phyloP scores from a whole-genome alignment of 2,797 vertebrate species.

The Lithobates pipiens region DNA sequence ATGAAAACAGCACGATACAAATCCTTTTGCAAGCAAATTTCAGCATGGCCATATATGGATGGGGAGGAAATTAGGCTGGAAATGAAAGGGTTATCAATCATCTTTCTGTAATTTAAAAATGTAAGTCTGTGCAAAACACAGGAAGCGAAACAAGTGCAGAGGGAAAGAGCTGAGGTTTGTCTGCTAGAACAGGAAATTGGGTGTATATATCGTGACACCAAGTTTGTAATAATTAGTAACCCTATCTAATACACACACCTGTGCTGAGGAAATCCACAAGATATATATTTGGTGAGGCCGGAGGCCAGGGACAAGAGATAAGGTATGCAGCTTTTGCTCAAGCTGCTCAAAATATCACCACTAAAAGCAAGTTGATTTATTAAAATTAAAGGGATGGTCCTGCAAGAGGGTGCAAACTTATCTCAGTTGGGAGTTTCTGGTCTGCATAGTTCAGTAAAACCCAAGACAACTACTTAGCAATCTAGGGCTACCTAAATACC shows the following conservation, averaged over 20 bases:
- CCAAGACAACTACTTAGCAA: too few species aligned
- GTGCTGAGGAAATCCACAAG: background rate
- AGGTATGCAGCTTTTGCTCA: too few species aligned
- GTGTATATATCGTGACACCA: background rate
- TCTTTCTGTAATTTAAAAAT: background rate
- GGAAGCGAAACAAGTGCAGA: constrained; percentile 12
- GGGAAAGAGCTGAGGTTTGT: constrained; percentile 19
- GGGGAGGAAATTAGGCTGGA: background rate
- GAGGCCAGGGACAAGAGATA: background rate
- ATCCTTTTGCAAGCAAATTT: too few species aligned
- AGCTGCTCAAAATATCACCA: too few species aligned
- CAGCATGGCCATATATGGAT: background rate
- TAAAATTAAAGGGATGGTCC: too few species aligned
- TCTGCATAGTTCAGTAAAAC: too few species aligned
- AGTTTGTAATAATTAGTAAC: background rate
- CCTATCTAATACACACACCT: background rate
- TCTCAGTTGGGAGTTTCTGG: too few species aligned
- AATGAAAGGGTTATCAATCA: background rate
- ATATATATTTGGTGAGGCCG: background rate
- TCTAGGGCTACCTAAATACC: too few species aligned
- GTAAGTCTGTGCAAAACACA: background rate
- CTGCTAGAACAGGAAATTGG: constrained; percentile 32
- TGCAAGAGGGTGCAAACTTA: too few species aligned
- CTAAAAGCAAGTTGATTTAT: too few species aligned
- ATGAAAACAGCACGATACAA: too few species aligned